A percentile compares a stretch with the other conserved stretches of the same genome.
Conservation (phyloP, 2,888 invertebrate species). For the Druceiella hillmani region DNA sequence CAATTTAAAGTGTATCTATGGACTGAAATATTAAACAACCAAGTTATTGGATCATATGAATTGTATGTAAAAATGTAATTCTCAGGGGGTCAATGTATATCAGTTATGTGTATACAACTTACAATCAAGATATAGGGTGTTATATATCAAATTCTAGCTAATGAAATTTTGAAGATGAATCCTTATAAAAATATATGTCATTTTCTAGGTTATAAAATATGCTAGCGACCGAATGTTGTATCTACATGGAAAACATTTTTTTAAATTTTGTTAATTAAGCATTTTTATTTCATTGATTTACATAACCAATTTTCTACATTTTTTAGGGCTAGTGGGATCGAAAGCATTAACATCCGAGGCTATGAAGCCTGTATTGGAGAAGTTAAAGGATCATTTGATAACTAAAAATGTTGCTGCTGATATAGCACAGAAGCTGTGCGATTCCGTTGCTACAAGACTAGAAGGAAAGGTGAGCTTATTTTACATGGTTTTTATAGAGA, state of each 20-base stretch:
- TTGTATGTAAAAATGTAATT: too few relatives aligned
- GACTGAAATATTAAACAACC: too few relatives aligned
- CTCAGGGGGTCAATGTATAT: too few relatives aligned
- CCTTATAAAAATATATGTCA: too few relatives aligned
- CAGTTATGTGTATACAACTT: too few relatives aligned
- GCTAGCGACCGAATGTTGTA: conserved; percentile 1
- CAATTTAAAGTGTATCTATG: too few relatives aligned
- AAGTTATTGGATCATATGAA: too few relatives aligned
- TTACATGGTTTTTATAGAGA: conserved; percentile 3
- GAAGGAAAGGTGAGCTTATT: conserved; percentile 67
- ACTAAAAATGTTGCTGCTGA: conserved; percentile 97
- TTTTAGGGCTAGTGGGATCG: conserved; percentile 72
- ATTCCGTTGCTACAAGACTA: conserved; percentile 83
- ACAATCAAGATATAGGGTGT: too few relatives aligned
- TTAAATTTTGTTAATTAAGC: conserved; percentile 1
- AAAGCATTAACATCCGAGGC: conserved; percentile 79
- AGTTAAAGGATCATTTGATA: conserved; percentile 93
- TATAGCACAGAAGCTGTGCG: conserved; percentile 89
- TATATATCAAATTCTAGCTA: too few relatives aligned
- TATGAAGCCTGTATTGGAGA: conserved; percentile 84
- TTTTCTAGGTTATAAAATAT: conserved; percentile 1
- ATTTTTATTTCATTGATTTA: too few relatives aligned
- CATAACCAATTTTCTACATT: too few relatives aligned
- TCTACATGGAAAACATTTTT: conserved; percentile 4
- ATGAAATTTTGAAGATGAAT: too few relatives aligned